A percentile compares a stretch with the other conserved stretches of the same genome.
Evolutionary conservation across 2,113 vertebrate species (phyloP).

Genomic region (Montifringilla adamsi): DNA sequence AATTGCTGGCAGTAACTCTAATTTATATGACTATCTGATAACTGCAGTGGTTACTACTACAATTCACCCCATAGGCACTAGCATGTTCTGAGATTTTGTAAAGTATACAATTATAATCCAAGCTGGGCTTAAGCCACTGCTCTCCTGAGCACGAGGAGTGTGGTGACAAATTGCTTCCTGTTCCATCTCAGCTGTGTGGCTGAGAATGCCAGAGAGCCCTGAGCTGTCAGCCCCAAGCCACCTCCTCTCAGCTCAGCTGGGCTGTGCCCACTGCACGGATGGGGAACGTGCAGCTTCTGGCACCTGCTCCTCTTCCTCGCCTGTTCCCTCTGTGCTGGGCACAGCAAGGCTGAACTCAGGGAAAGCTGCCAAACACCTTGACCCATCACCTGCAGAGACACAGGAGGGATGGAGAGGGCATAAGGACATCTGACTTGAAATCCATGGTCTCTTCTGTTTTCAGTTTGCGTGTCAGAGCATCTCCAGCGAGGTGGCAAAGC

Average conservation of each 20-base stretch:
- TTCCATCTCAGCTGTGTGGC: not conserved
- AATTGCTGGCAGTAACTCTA: slow-evolving; percentile 44
- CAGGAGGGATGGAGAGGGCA: not conserved
- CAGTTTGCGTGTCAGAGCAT: not conserved
- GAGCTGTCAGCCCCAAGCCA: not conserved
- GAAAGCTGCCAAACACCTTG: not conserved
- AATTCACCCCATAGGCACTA: slow-evolving; percentile 14
- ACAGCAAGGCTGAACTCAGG: not conserved
- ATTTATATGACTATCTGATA: slow-evolving; percentile 22
- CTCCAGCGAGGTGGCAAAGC: not conserved
- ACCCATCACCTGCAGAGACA: not conserved
- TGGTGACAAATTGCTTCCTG: not conserved
- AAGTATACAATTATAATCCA: not conserved
- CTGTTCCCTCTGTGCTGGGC: accelerated
- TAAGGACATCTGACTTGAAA: not conserved
- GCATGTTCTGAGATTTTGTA: slow-evolving; percentile 10
- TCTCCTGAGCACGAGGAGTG: not conserved
- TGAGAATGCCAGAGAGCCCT: not conserved
- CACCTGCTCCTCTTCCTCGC: not conserved
- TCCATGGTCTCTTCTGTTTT: not conserved
- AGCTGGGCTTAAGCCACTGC: not conserved
- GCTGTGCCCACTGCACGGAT: not conserved
- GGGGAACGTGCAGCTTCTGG: not conserved
- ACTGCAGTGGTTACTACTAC: not conserved
- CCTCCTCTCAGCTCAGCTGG: not conserved